phyloP scores from a whole-genome alignment of 1,140 invertebrate species.

The Drosophila nigromelanica region DNA sequence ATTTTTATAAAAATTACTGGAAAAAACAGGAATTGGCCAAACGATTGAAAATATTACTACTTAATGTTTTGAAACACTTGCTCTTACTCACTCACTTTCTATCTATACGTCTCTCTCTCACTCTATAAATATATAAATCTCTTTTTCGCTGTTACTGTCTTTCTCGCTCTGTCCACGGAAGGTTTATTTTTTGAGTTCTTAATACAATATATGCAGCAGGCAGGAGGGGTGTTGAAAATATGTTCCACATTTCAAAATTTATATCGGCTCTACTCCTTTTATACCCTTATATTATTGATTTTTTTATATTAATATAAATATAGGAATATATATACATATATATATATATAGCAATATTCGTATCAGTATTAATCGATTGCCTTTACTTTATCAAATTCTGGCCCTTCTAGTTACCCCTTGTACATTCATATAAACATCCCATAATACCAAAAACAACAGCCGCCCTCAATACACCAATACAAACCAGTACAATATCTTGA shows the following conservation, averaged over 20 bases:
- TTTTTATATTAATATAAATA: not conserved
- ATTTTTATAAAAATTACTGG: conserved; percentile 65
- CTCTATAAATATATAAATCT: conserved; percentile 4
- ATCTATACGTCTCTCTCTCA: conserved; percentile 12
- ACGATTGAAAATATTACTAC: conserved; percentile 69
- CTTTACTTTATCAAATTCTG: conserved; percentile 26
- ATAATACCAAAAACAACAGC: conserved; percentile 30
- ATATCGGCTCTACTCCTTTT: conserved; percentile 18
- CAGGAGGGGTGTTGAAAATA: conserved; percentile 83
- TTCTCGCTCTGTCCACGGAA: conserved; percentile 38
- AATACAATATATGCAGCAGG: conserved; percentile 50
- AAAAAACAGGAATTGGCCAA: conserved; percentile 83
- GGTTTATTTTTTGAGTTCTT: conserved; percentile 14
- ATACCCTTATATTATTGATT: not conserved
- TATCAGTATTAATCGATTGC: conserved; percentile 1
- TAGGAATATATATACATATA: no score
- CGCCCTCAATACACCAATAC: conserved; percentile 22
- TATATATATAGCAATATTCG: not conserved
- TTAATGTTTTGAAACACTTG: conserved; percentile 58
- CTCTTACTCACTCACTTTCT: conserved; percentile 47
- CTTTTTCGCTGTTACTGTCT: conserved; percentile 48
- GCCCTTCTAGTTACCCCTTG: conserved; percentile 13
- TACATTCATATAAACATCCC: conserved; percentile 38
- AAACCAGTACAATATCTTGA: conserved; percentile 41
- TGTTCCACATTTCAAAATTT: conserved; percentile 40